Base-by-base conservation (phyloP, 2,113 vertebrate genomes). In the Entelurus aequoreus region DNA sequence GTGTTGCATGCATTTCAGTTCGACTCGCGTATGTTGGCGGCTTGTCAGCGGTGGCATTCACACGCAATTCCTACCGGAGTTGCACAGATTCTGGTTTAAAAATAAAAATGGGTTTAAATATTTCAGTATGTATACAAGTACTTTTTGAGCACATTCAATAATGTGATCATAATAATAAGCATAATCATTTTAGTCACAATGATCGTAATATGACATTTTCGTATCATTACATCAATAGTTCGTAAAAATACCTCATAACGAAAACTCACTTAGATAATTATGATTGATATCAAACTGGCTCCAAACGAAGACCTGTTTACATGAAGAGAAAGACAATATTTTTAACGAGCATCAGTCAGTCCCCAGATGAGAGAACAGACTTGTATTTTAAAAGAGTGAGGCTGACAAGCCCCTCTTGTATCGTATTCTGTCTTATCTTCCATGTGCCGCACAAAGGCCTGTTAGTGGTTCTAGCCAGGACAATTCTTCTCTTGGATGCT, bases 341-440 rank as follows among this genome's bases (percentile, higher is more conserved):
- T 65, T 58, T 44, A 67, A 72, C 64, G 16, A 67, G 42, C 15
- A 16, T 55, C 54, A 16, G 37, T 48, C 42, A 53, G 19, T 48
- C n/a, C 44, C 47, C 48, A 44, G 44, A 50, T 63, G 46, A 65
- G 11, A 49, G 40, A 50, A 57, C 6, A 5, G 6, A 47, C 54
- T 50, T 38, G 12, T 68, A 38, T 54, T 68, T 19, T 11, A 14
- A 14, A 52, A 57, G 19, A 60, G 40, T 54, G 9, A 8, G 60
- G 37, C 38, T 68, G 42, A 16, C 37, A 59, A 65, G 56, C 16
- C 9, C 6, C 2, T 42, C 8, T 36, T 60, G 28, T 38, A 42
- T 54, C 61, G 40, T 44, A 54, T 73, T 63, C 55, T 50, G 4
- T 54, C 63, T 54, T 68, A 55, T 48, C 11, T 37, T 60, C 38